Evolutionary conservation across 2,888 invertebrate genomes (phyloP).

Genomic region (Hoplodrina blanda): DNA sequence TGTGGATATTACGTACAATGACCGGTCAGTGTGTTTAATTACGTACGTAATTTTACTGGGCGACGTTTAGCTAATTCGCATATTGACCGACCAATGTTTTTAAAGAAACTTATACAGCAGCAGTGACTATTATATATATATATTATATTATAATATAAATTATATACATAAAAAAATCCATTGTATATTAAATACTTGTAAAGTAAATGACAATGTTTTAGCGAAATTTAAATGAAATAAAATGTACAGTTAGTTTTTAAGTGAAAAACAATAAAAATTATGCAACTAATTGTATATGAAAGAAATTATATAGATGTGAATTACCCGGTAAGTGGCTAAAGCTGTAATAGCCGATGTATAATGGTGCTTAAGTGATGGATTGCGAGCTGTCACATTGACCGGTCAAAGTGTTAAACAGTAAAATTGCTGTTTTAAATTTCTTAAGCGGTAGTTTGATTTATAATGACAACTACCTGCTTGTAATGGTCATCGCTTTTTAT

Average conservation of each 20-base stretch:
- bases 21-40: constrained; percentile 27
- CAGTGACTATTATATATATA: constrained; percentile 23
- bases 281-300: constrained; percentile 36
- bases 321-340: constrained; percentile 27
- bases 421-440: no score
- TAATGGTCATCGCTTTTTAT: no score
- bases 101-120: constrained; percentile 23
- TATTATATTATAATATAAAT: constrained; percentile 7
- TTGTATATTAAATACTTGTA: constrained; percentile 44
- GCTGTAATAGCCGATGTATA: constrained; percentile 12
- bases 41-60: neutral
- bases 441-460: no score
- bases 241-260: constrained; percentile 59
- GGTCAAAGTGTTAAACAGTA: neutral
- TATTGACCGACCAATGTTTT: constrained; percentile 25
- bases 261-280: constrained; percentile 58
- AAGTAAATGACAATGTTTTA: constrained; percentile 47
- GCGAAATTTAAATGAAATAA: constrained; percentile 47
- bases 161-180: constrained; percentile 26
- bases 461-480: no score
- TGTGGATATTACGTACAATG: constrained; percentile 32
- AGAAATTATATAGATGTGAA: constrained; percentile 30
- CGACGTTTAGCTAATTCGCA: neutral
- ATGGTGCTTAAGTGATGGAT: constrained; percentile 51
- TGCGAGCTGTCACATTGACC: constrained; percentile 2